These are phyloP conservation scores for Embidobia sp. DNA, from an alignment of 2,888 invertebrate species.

Conservation along the genomic window DNA sequence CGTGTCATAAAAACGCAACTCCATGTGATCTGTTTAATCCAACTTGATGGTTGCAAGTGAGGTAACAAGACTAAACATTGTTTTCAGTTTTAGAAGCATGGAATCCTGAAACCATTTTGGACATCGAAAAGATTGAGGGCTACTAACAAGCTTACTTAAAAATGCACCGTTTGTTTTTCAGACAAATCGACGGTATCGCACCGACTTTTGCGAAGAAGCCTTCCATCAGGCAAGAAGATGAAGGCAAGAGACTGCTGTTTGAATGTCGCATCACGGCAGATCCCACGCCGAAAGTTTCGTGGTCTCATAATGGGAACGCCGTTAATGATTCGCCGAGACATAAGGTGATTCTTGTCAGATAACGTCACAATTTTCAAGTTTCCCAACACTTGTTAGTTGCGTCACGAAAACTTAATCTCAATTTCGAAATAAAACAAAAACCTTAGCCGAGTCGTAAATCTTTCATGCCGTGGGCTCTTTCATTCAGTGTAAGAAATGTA, in stretches of 20 bases:
- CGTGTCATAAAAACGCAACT: background rate
- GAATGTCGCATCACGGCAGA: slow-evolving; percentile 97
- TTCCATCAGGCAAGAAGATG: slow-evolving; percentile 97
- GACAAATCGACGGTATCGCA: slow-evolving; percentile 98
- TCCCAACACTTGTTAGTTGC: background rate
- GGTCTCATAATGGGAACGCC: slow-evolving; percentile 93
- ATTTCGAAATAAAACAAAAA: slow-evolving; percentile 22
- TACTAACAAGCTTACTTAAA: background rate
- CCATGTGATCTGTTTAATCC: too few relatives aligned
- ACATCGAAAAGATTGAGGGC: background rate
- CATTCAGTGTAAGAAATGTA: slow-evolving; percentile 50
- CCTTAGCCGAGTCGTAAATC: slow-evolving; percentile 33
- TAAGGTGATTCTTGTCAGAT: slow-evolving; percentile 84
- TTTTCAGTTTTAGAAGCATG: slow-evolving; percentile 30
- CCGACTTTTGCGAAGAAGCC: slow-evolving; percentile 99
- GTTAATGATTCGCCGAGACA: slow-evolving; percentile 92
- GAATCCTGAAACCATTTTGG: slow-evolving; percentile 2
- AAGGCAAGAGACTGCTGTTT: slow-evolving; percentile 95
- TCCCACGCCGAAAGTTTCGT: slow-evolving; percentile 92
- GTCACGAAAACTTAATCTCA: slow-evolving; percentile 19
- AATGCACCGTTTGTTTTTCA: slow-evolving; percentile 75
- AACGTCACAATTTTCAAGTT: background rate
- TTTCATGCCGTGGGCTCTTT: slow-evolving; percentile 37
- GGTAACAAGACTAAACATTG: slow-evolving; percentile 26
- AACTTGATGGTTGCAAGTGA: background rate